Evolutionary conservation across 2,797 vertebrate species (phyloP).

Genomic region (Pogoniulus pusillus): DNA sequence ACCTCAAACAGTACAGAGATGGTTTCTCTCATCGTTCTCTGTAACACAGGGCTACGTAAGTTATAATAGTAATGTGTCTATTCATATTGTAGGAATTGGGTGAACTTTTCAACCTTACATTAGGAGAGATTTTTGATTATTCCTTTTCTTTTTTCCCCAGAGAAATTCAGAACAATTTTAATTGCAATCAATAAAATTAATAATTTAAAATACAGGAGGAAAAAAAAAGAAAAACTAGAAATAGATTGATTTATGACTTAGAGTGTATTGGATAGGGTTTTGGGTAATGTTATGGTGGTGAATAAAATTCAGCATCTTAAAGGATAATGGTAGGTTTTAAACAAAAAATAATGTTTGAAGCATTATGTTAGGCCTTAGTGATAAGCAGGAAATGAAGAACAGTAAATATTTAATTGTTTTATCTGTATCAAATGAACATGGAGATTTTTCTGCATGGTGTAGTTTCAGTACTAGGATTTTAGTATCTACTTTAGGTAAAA

Average conservation of each 20-base stretch:
- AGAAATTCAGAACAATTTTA: background rate
- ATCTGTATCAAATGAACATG: constrained; percentile 27
- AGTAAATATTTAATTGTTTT: constrained; percentile 65
- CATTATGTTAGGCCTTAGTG: constrained; percentile 5
- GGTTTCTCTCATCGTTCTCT: background rate
- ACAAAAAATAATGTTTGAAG: background rate
- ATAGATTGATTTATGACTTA: background rate
- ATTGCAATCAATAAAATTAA: background rate
- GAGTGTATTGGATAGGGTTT: background rate
- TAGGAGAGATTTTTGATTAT: background rate
- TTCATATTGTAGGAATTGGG: background rate
- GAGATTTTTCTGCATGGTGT: background rate
- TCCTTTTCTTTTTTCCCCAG: background rate
- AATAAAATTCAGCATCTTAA: constrained; percentile 37
- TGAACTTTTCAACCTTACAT: background rate
- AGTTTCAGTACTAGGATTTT: constrained; percentile 27
- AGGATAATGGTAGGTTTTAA: background rate
- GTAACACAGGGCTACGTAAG: background rate
- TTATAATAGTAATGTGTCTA: background rate
- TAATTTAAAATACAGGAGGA: background rate
- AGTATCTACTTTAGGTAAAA: background rate
- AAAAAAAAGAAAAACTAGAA: background rate
- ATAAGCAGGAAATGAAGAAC: constrained; percentile 43
- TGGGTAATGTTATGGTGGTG: background rate
- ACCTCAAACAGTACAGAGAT: background rate